Percentiles rank a stretch among this genome's conserved stretches.
These are phyloP conservation scores for Neotoma lepida DNA, from an alignment of 2,113 vertebrate genomes.

Conservation along the genomic window DNA sequence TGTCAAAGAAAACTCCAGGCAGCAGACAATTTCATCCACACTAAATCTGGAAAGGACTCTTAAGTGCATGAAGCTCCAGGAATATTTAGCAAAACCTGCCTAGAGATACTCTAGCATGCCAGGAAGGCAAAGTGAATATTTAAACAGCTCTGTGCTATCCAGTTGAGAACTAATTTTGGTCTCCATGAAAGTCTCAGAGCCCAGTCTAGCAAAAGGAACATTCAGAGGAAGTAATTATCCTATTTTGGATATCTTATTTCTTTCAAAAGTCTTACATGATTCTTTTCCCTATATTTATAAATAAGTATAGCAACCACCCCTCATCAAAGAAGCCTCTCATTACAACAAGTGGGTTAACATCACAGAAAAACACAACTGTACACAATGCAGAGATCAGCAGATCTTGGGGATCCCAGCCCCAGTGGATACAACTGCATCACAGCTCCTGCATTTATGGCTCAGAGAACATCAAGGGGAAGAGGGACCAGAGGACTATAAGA, in stretches of 20 bases:
- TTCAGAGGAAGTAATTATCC: background rate
- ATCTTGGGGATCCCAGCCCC: no score
- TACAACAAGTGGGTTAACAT: background rate
- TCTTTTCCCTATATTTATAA: background rate
- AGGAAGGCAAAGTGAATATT: background rate
- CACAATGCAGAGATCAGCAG: background rate
- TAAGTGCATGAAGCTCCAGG: background rate
- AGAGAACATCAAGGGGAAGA: no score
- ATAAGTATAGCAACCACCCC: background rate
- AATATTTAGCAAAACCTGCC: background rate
- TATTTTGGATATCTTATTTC: background rate
- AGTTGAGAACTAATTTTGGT: background rate
- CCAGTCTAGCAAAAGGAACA: background rate
- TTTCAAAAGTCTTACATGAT: background rate
- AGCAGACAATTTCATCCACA: background rate
- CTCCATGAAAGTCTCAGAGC: background rate
- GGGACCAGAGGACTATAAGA: no score
- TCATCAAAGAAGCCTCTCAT: background rate
- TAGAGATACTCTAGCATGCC: background rate
- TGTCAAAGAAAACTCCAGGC: background rate
- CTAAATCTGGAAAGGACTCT: background rate
- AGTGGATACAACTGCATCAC: no score
- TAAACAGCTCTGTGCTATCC: background rate
- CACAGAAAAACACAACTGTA: background rate
- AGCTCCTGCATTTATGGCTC: background rate